Base-by-base conservation (phyloP, 2,888 invertebrate species). In the Sinopyrophorus schimmeli region DNA sequence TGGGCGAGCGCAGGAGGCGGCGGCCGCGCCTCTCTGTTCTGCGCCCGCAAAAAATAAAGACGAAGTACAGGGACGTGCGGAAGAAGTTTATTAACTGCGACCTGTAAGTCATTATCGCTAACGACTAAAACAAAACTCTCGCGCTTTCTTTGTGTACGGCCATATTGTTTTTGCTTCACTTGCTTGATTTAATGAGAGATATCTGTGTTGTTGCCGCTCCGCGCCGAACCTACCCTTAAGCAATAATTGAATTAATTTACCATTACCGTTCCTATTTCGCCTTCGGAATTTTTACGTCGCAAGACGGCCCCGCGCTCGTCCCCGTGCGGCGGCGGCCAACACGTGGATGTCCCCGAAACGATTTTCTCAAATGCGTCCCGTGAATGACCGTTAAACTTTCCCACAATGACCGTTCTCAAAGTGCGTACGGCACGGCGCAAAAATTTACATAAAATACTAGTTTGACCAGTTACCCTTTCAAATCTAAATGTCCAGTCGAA, bases 111-210 rank as follows among this genome's bases (percentile, higher is more conserved):
- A 68, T 70, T 69, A 68, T 70, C 68, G 66, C 64, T 68, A 70
- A 67, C 68, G 66, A 70, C 68, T 67, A 69, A 68, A 68, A 68
- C 67, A 70, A 69, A 69, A 67, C 67, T 62, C 59, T 65, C 64
- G 66, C 63, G 68, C 65, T 66, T 68, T 69, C 66, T 66, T 66
- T 68, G 67, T 66, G 58, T 54, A 57, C 69, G 69, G 69, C 68
- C 70, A 70, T 71, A 66, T 71, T 71, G 70, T 69, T 71, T 70
- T 69, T 69, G 69, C 71, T 64, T 66, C 69, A 67, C 67, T 70
- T 68, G 63, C 61, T 64, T 63, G 69, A 69, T 71, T 71, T 69
- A 69, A 70, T 66, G 68, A 69, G 68, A 66, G 61, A 62, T 57
- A 59, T 59, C 53, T 50, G 44, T 21, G 21, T 21, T 43, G 42